phyloP scores from a whole-genome alignment of 2,888 invertebrate genomes.

The Sinotaia quadrata region DNA sequence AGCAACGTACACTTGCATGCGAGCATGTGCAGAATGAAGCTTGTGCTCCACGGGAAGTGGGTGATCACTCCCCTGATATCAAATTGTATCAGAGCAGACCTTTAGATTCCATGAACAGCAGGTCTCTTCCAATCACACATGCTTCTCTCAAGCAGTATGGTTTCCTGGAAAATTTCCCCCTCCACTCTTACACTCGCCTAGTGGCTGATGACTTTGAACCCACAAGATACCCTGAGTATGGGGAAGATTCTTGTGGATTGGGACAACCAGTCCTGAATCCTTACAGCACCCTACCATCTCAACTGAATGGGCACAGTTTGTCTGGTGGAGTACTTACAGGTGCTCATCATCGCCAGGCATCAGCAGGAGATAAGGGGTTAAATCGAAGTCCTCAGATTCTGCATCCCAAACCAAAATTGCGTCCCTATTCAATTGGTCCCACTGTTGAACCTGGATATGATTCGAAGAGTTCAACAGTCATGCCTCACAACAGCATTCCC shows the following conservation, averaged over 20 bases:
- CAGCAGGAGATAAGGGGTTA: not conserved
- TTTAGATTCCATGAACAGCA: not conserved
- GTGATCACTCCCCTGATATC: not conserved
- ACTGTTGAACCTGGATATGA: constrained; percentile 17
- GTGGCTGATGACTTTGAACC: constrained; percentile 4
- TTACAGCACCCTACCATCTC: constrained; percentile 7
- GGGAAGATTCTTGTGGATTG: not conserved
- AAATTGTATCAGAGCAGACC: constrained; percentile 2
- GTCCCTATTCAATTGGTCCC: constrained; percentile 15
- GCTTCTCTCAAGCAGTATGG: constrained; percentile 23
- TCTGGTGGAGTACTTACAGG: not conserved
- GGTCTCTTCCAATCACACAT: not conserved
- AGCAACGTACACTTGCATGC: not conserved
- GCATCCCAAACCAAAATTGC: constrained; percentile 5
- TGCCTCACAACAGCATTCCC: constrained; percentile 13
- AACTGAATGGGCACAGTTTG: not conserved
- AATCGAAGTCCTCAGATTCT: not conserved
- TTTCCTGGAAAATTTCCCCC: constrained; percentile 9
- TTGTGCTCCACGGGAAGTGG: not conserved
- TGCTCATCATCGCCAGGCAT: not conserved
- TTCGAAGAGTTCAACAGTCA: not conserved
- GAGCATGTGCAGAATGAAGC: not conserved
- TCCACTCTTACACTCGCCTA: not conserved
- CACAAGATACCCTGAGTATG: not conserved
- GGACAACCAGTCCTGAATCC: not conserved